Evolutionary conservation across 1,140 invertebrate genomes (phyloP).

Genomic region (Zaprionus camerounensis): DNA sequence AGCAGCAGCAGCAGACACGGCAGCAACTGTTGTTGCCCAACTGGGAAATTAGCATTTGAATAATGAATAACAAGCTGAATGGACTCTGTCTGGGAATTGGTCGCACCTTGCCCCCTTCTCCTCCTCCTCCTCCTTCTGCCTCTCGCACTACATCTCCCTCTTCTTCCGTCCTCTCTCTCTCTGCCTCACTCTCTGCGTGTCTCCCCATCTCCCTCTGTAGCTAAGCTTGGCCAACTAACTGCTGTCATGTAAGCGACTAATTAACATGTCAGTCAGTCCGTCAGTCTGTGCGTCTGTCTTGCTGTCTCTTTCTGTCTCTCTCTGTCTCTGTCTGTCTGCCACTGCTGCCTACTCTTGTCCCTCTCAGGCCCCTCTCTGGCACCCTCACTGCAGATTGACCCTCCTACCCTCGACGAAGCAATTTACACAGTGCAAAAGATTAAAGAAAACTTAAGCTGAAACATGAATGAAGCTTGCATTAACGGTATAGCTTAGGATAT

Average conservation of each 20-base stretch:
- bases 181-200: not conserved
- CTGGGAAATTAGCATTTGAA: slow-evolving; percentile 76
- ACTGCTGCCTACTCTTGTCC: not conserved
- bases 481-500: not conserved
- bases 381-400: slow-evolving; percentile 23
- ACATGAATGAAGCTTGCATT: slow-evolving; percentile 3
- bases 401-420: slow-evolving; percentile 17
- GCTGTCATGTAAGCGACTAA: slow-evolving; percentile 83
- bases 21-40: slow-evolving; percentile 53
- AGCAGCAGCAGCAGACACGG: slow-evolving; percentile 5
- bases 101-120: not conserved
- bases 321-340: not conserved
- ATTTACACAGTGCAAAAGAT: slow-evolving; percentile 56
- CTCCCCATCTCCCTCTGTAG: not conserved
- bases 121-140: not conserved
- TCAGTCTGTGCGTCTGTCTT: not conserved
- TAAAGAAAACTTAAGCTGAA: slow-evolving; percentile 63
- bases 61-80: slow-evolving; percentile 54
- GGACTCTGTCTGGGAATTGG: slow-evolving; percentile 22
- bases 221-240: slow-evolving; percentile 67
- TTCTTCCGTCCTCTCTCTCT: not conserved
- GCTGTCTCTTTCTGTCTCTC: not conserved
- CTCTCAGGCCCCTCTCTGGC: slow-evolving; percentile 4
- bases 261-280: slow-evolving; percentile 80
- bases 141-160: not conserved